Evolutionary conservation across 2,113 vertebrate species (phyloP), one percentile per base, ranked within the genome.

Genomic region (Apaloderma vittatum): DNA sequence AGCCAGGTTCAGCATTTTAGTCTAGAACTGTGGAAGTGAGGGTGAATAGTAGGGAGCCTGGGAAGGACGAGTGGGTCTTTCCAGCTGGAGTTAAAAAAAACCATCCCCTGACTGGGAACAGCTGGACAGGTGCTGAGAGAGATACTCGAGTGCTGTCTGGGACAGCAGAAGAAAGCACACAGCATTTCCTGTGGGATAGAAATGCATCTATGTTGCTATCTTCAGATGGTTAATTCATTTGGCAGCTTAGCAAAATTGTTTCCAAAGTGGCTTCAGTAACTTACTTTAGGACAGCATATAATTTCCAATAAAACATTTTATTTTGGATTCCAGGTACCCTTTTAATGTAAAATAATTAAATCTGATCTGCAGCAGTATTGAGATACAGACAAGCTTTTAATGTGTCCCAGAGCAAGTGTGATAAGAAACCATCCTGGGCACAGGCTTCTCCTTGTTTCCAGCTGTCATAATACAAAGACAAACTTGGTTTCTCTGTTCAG

Each of bases 271-370:
- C 68, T 84, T 94, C 29, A 86, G 66, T 92, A 93, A 80, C 34
- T 76, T 18, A 90, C 11, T 79, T 77, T 86, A 94, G 63, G 48
- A 68, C 37, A 91, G 27, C 20, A 24, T 37, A 20, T 86, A 74
- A 67, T 91, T 66, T 91, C 37, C 52, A 89, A 81, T 67, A 57
- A 54, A 95, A 81, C 15, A 51, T 51, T 94, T 94, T 86, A 29
- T 81, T 94, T 92, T 67, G 12, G 29, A 63, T 89, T 81, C 52
- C 73, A 91, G 79, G 27, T 66, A 48, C 58, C 24, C 15, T 81
- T 88, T 81, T 55, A 59, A 71, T 71, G 21, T 88, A 52, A 90
- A 93, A 72, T 75, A 92, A 77, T 91, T 79, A 9, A 17, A 22
- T 92, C 90, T 78, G 6, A 62, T 85, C 30, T 73, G 54, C 45